Conservation (phyloP, 2,888 invertebrate species). For the Melangyna quadrimaculata region DNA sequence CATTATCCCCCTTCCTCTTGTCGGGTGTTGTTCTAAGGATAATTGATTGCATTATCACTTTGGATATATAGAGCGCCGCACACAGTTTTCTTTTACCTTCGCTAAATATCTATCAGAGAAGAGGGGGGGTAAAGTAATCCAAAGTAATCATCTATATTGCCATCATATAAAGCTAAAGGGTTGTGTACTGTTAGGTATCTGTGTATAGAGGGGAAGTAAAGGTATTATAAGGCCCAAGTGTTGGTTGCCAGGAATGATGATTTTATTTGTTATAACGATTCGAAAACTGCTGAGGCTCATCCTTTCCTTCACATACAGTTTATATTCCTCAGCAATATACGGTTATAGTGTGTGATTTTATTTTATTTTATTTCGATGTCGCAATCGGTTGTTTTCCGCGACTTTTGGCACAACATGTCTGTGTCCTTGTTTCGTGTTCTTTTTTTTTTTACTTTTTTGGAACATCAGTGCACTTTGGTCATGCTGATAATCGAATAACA, state of each 20-base stretch:
- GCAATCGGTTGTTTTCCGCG: conserved; percentile 58
- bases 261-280: conserved; percentile 66
- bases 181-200: neutral
- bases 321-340: neutral
- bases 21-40: conserved; percentile 68
- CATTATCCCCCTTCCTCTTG: neutral
- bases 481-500: conserved; percentile 65
- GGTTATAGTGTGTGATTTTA: conserved; percentile 2
- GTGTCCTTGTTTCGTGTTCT: conserved; percentile 50
- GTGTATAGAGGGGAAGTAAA: neutral
- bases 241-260: conserved; percentile 63
- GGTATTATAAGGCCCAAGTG: conserved; percentile 62
- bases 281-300: conserved; percentile 68
- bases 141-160: conserved; percentile 55
- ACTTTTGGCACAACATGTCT: conserved; percentile 68
- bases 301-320: neutral
- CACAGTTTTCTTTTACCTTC: neutral
- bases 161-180: conserved; percentile 27
- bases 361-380: conserved; percentile 28
- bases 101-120: neutral
- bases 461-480: conserved; percentile 40
- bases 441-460: neutral
- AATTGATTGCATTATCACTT: conserved; percentile 70
- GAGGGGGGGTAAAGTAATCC: conserved; percentile 38
- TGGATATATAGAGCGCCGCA: neutral